phyloP scores from a whole-genome alignment of 2,113 vertebrate genomes.

The Brachyhypopomus occidentalis region DNA sequence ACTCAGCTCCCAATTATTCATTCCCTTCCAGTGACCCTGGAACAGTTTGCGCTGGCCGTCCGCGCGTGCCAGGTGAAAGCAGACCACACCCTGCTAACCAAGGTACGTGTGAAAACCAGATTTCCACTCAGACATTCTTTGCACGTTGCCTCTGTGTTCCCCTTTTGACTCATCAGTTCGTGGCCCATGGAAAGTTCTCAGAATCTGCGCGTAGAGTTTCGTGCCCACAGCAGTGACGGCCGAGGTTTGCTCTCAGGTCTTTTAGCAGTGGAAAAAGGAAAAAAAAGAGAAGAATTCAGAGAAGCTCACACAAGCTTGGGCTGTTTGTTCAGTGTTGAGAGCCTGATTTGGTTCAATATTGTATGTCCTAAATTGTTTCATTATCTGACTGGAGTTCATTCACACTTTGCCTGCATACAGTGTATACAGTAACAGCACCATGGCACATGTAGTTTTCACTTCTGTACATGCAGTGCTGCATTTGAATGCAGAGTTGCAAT shows the following conservation, averaged over 20 bases:
- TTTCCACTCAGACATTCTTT: conserved; percentile 65
- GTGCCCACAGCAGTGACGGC: conserved; percentile 33
- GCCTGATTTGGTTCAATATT: neutral
- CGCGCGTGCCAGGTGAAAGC: conserved; percentile 57
- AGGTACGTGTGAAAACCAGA: conserved; percentile 63
- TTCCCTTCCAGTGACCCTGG: conserved; percentile 59
- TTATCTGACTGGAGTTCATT: neutral
- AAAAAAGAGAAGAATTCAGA: neutral
- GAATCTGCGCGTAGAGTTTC: conserved; percentile 38
- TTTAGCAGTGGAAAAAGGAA: conserved; percentile 24
- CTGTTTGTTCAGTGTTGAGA: neutral
- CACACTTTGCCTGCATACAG: no score
- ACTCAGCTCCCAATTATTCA: conserved; percentile 29
- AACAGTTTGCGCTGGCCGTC: conserved; percentile 66
- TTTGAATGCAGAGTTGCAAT: no score
- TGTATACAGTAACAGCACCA: no score
- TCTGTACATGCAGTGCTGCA: no score
- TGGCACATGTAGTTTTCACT: no score
- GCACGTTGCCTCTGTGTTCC: conserved; percentile 48
- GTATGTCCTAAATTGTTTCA: neutral
- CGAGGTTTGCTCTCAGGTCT: neutral
- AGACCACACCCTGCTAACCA: conserved; percentile 65
- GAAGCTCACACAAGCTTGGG: conserved; percentile 2
- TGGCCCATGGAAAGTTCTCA: conserved; percentile 71
- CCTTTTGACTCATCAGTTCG: conserved; percentile 67